Conservation (phyloP, 2,113 vertebrate genomes). For the Pristiophorus japonicus region DNA sequence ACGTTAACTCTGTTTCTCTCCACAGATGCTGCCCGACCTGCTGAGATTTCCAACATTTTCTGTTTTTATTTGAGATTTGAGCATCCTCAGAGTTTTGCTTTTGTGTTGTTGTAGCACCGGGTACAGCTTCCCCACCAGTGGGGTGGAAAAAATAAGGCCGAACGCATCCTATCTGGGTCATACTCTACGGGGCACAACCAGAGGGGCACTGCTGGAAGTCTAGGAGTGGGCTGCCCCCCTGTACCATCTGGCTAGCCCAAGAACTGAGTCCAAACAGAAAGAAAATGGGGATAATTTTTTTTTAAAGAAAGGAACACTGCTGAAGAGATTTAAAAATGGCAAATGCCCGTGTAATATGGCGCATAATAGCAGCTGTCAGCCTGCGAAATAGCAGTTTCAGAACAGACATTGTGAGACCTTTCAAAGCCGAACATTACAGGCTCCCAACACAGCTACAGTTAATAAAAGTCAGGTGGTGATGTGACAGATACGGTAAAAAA, state of each 20-base stretch:
- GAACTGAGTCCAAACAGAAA: neutral
- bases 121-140: no score
- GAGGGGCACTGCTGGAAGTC: neutral
- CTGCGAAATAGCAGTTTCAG: neutral
- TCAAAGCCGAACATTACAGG: neutral
- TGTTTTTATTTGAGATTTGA: no score
- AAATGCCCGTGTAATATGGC: neutral
- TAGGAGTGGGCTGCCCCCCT: no score
- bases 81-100: no score
- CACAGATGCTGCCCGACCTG: no score
- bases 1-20: no score
- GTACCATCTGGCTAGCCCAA: neutral
- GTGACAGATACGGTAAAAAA: constrained; percentile 22
- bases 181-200: neutral
- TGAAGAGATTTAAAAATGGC: neutral
- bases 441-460: constrained; percentile 14
- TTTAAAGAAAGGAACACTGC: neutral
- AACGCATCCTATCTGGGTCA: neutral
- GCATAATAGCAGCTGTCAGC: neutral
- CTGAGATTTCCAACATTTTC: no score
- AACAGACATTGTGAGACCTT: constrained; percentile 4
- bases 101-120: no score
- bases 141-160: neutral
- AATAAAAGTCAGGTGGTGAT: constrained; percentile 34
- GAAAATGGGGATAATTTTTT: neutral